Conservation (phyloP, 2,113 vertebrate genomes). For the Sorex araneus region DNA sequence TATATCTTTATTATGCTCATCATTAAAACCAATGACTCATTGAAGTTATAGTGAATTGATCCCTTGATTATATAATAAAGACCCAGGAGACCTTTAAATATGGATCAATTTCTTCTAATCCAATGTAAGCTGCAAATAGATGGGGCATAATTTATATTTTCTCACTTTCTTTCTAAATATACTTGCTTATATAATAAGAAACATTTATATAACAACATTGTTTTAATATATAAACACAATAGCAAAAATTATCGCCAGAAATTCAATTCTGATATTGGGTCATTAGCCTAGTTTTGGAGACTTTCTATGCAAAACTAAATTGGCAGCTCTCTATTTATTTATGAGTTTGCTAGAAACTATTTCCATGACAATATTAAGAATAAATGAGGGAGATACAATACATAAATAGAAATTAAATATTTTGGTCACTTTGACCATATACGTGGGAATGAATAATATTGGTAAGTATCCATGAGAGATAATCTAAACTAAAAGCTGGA, state of each 20-base stretch:
- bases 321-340: fast-evolving
- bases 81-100: not conserved
- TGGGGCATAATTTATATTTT: not conserved
- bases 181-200: too few species aligned
- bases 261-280: not conserved
- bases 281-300: not conserved
- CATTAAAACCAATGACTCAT: not conserved
- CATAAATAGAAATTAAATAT: not conserved
- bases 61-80: not conserved
- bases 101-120: not conserved
- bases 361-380: not conserved
- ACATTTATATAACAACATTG: too few species aligned
- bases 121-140: not conserved
- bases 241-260: not conserved
- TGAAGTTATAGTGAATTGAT: not conserved
- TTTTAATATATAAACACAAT: not conserved
- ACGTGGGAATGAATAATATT: not conserved
- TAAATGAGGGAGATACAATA: not conserved
- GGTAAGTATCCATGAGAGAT: not conserved
- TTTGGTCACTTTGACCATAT: not conserved
- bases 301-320: not conserved
- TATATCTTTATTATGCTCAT: not conserved
- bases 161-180: not conserved
- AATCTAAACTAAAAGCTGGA: slow-evolving; percentile 26
- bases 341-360: not conserved